These are phyloP conservation scores for Lophochroa leadbeateri DNA, from an alignment of 2,113 vertebrate genomes.

Conservation along the genomic window DNA sequence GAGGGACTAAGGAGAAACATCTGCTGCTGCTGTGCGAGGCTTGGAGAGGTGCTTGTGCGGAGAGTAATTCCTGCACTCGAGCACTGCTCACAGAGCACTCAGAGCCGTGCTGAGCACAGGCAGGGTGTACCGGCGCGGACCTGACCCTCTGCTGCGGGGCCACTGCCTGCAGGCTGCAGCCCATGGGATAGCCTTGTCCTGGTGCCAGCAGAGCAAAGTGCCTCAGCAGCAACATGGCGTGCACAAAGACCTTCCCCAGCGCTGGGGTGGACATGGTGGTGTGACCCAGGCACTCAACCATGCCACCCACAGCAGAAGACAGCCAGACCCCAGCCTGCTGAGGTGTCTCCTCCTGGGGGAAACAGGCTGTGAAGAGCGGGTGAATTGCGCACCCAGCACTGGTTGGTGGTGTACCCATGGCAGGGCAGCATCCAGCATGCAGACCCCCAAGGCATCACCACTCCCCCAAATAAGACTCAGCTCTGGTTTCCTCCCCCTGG, in stretches of 20 bases:
- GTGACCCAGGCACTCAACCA: background rate
- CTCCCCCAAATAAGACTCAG: background rate
- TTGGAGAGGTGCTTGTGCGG: slow-evolving; percentile 10
- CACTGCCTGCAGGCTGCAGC: background rate
- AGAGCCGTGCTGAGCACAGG: accelerated
- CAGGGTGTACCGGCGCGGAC: background rate
- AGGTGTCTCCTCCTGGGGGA: background rate
- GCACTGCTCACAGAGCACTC: background rate
- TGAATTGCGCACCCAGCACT: background rate
- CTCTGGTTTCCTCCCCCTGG: background rate
- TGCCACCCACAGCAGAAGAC: accelerated
- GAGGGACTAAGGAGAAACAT: background rate
- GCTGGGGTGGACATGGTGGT: accelerated
- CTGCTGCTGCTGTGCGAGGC: background rate
- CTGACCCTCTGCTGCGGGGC: background rate
- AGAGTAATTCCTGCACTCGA: background rate
- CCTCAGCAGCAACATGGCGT: no score
- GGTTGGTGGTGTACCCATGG: background rate
- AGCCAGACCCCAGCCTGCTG: background rate
- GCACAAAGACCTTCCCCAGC: background rate
- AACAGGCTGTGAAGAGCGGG: background rate
- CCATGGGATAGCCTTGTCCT: no score
- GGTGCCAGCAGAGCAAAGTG: no score
- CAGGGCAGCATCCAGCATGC: background rate
- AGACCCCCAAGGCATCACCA: background rate